These are phyloP conservation scores for Spilosoma lubricipeda DNA, from an alignment of 2,888 invertebrate genomes.

Conservation along the genomic window DNA sequence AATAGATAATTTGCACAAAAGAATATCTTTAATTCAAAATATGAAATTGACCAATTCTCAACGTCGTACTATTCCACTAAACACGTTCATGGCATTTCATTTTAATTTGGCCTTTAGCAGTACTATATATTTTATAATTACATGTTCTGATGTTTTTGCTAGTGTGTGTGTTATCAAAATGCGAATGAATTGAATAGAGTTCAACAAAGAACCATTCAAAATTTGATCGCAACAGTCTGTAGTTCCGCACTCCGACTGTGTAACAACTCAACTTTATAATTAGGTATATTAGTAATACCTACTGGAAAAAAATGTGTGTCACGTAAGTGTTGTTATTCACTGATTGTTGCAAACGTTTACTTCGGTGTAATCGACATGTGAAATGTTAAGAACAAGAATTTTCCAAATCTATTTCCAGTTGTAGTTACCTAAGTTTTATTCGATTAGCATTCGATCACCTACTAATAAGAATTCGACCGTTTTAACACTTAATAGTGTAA, in stretches of 20 bases:
- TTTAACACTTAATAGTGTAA: not conserved
- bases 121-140: not conserved
- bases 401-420: not conserved
- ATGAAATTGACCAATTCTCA: not conserved
- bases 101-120: not conserved
- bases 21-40: not conserved
- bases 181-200: not conserved
- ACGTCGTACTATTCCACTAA: not conserved
- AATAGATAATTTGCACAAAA: not conserved
- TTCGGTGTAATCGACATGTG: not conserved
- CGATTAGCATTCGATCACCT: not conserved
- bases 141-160: not conserved
- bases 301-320: not conserved
- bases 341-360: not conserved
- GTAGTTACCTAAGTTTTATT: not conserved
- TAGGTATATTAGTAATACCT: not conserved
- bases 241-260: not conserved
- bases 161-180: slow-evolving; percentile 4
- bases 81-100: not conserved
- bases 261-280: not conserved
- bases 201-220: slow-evolving; percentile 7
- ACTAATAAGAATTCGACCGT: not conserved
- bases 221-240: slow-evolving; percentile 6
- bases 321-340: not conserved
- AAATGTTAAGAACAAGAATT: not conserved